A percentile compares a stretch with the other conserved stretches of the same genome.
phyloP scores from a whole-genome alignment of 2,888 invertebrate species.

The Tenthredo livida region DNA sequence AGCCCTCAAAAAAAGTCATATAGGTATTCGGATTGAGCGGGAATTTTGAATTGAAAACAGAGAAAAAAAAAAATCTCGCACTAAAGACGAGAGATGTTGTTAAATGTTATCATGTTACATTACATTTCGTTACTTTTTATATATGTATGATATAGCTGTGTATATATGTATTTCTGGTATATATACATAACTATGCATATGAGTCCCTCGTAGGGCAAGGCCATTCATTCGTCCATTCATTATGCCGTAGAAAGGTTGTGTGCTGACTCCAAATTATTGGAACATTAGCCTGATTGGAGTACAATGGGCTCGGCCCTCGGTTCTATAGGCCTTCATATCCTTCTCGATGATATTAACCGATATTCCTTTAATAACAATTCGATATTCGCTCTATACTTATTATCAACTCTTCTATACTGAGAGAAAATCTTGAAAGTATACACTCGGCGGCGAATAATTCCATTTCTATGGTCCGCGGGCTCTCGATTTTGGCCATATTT shows the following conservation, averaged over 20 bases:
- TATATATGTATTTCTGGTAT: too few relatives aligned
- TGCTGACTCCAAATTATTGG: conserved; percentile 73
- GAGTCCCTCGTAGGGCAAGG: conserved; percentile 65
- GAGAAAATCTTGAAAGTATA: too few relatives aligned
- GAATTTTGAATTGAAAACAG: too few relatives aligned
- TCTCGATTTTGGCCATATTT: too few relatives aligned
- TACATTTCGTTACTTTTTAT: neutral
- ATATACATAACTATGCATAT: too few relatives aligned
- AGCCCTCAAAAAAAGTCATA: too few relatives aligned
- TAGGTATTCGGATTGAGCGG: too few relatives aligned
- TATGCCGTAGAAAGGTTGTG: conserved; percentile 68
- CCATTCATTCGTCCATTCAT: conserved; percentile 70
- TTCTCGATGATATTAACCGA: conserved; percentile 32
- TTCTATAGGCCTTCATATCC: neutral
- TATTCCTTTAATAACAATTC: conserved; percentile 36
- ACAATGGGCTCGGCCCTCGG: conserved; percentile 72
- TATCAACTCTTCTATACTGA: too few relatives aligned
- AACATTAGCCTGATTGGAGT: conserved; percentile 77
- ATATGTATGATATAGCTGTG: too few relatives aligned
- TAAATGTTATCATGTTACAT: neutral
- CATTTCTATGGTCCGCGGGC: too few relatives aligned
- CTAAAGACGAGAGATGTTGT: neutral
- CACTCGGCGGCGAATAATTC: too few relatives aligned
- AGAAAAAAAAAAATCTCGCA: neutral
- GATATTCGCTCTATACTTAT: conserved; percentile 15